Conservation (phyloP, 1,140 invertebrate species). For the Melitaea cinxia region DNA sequence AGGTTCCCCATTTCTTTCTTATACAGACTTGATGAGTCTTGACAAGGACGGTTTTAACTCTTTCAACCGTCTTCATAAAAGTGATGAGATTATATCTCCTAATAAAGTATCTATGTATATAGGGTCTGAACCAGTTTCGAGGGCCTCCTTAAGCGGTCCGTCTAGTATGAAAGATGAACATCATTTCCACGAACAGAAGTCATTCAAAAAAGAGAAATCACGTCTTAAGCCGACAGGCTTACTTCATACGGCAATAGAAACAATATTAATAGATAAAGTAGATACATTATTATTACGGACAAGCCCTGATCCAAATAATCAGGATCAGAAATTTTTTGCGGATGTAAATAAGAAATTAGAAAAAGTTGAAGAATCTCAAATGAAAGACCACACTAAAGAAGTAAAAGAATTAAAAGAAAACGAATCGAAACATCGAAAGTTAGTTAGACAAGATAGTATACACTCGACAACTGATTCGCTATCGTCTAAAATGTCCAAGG, state of each 20-base stretch:
- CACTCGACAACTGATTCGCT: constrained; percentile 49
- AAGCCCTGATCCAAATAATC: constrained; percentile 51
- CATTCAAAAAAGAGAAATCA: constrained; percentile 52
- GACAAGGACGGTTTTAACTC: constrained; percentile 56
- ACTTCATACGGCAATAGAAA: constrained; percentile 79
- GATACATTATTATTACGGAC: constrained; percentile 65
- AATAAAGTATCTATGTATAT: constrained; percentile 72
- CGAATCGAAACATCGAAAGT: constrained; percentile 48
- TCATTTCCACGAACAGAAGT: constrained; percentile 50
- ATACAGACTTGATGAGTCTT: constrained; percentile 65
- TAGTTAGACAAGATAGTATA: constrained; percentile 65
- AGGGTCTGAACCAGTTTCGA: constrained; percentile 71
- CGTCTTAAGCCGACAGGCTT: constrained; percentile 61
- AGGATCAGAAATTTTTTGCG: constrained; percentile 64
- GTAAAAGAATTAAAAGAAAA: constrained; percentile 21
- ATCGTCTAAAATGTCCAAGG: constrained; percentile 70
- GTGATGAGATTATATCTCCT: constrained; percentile 58
- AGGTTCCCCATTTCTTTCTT: constrained; percentile 73
- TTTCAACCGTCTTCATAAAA: constrained; percentile 59
- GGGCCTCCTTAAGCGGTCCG: constrained; percentile 64
- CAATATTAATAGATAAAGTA: constrained; percentile 79
- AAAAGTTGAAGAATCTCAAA: constrained; percentile 57
- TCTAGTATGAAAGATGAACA: constrained; percentile 59
- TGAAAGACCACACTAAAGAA: constrained; percentile 15
- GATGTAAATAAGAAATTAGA: constrained; percentile 69